Evolutionary conservation across 37 sponge, comb jelly and placozoan genomes (phyloP), one percentile per base, ranked within the genome.

Genomic region (Hormiphora californensis): DNA sequence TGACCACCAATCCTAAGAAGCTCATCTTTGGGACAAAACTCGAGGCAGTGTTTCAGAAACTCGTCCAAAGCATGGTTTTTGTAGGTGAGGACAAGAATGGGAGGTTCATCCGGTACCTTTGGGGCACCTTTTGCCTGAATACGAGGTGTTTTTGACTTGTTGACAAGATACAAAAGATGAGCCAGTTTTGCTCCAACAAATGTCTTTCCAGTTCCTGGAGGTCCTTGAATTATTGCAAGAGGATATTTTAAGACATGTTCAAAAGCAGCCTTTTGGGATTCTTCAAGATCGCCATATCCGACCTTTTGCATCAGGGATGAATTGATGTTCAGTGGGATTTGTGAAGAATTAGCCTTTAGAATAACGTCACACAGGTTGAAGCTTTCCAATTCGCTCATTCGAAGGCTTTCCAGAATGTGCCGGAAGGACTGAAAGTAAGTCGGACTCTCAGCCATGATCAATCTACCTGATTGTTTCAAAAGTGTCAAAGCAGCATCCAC

Each of bases 31-130:
- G 63, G 27, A 73, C 81, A 19, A 0, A 59, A 73, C 1, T 54
- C 85, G 0, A 40, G 23, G 61, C 91, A 89, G n/a, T 62, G 87
- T 39, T 91, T 92, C 40, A 96, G 69, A 57, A 96, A 96, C 88
- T 96, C 93, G 63, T 96, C 97, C 8, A 94, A 87, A 11, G 98
- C 98, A 90, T 97, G 98, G 41, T 97, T 97, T 15, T 93, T 97
- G 88, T 94, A 97, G 87, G 92, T 92, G 7, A 97, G 86, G 32
- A 97, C 89, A 19, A 94, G 62, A 51, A 97, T 94, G 0, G 97
- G 97, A 39, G 90, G 88, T 8, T 63, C 39, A 37, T 55, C 61
- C n/a, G 7, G 3, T 21, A 15, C 7, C 9, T 28, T 5, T 57
- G n/a, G 5, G n/a, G 9, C 7, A 28, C 61, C n/a, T 21, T 57